These are phyloP conservation scores for Adelognathus sp. DNA, from an alignment of 2,888 invertebrate genomes.

Conservation along the genomic window DNA sequence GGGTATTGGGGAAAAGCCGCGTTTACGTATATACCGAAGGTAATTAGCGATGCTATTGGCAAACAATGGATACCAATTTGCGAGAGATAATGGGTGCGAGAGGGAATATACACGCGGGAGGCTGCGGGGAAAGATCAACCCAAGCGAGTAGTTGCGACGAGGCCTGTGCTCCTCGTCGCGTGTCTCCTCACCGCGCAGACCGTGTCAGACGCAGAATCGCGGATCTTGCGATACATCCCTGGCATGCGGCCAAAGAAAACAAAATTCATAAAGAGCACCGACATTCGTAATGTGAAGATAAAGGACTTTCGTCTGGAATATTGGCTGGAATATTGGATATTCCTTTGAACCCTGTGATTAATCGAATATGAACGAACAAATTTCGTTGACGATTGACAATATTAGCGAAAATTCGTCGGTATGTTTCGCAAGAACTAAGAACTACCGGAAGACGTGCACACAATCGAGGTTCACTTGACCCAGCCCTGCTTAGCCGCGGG, in stretches of 20 bases:
- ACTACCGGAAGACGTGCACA: no score
- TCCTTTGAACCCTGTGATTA: no score
- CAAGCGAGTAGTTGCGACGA: neutral
- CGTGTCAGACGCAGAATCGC: constrained; percentile 47
- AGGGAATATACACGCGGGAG: neutral
- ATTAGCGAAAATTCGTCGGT: no score
- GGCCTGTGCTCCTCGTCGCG: constrained; percentile 11
- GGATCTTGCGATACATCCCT: neutral
- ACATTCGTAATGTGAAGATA: neutral
- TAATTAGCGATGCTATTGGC: constrained; percentile 37
- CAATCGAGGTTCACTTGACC: no score
- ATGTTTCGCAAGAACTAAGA: no score
- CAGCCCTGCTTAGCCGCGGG: no score
- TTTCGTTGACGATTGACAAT: no score
- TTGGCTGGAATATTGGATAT: no score
- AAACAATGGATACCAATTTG: constrained; percentile 47
- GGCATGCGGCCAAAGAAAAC: neutral
- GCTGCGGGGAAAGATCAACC: constrained; percentile 21
- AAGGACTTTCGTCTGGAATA: no score
- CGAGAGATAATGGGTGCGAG: constrained; percentile 26
- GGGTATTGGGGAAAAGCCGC: constrained; percentile 24
- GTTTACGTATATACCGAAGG: constrained; percentile 11
- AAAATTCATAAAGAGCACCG: neutral
- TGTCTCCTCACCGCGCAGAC: neutral
- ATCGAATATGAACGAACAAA: no score